phyloP scores from a whole-genome alignment of 2,797 vertebrate species.

The Microctenopoma lineatum region DNA sequence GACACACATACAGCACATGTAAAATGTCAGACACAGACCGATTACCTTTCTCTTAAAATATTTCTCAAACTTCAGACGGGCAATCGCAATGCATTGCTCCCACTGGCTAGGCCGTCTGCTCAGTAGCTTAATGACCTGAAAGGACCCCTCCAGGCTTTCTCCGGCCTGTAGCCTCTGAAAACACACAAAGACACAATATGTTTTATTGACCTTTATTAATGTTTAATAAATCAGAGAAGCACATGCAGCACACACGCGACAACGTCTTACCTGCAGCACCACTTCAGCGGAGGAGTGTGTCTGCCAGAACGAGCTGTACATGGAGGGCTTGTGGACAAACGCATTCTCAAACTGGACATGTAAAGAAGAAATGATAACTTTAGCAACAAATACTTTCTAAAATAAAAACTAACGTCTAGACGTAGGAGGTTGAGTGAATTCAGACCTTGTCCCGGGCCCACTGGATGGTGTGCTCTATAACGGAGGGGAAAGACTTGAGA shows the following conservation, averaged over 20 bases:
- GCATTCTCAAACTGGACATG: conserved; percentile 93
- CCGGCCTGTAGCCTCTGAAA: conserved; percentile 91
- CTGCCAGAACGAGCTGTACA: conserved; percentile 98
- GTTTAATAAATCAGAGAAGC: conserved; percentile 2
- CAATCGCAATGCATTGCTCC: conserved; percentile 90
- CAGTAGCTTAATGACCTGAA: conserved; percentile 95
- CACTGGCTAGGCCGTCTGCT: conserved; percentile 91
- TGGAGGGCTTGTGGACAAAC: conserved; percentile 94
- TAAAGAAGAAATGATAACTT: not conserved
- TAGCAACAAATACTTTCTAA: not conserved
- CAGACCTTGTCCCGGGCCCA: conserved; percentile 98
- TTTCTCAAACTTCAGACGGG: conserved; percentile 97
- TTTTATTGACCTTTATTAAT: not conserved
- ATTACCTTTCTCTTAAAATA: conserved; percentile 98
- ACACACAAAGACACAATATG: conserved; percentile 30
- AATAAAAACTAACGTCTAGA: not conserved
- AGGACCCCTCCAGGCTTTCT: conserved; percentile 95
- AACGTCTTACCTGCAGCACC: conserved; percentile 89
- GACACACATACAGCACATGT: not conserved
- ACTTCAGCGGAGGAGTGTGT: conserved; percentile 87
- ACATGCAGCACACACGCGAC: conserved; percentile 11
- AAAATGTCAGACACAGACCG: not conserved
- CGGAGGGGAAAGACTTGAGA: conserved; percentile 97
- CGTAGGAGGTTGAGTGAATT: not conserved
- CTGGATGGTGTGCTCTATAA: conserved; percentile 98